phyloP scores from a whole-genome alignment of 2,888 invertebrate genomes.

The Apodemia duryi region DNA sequence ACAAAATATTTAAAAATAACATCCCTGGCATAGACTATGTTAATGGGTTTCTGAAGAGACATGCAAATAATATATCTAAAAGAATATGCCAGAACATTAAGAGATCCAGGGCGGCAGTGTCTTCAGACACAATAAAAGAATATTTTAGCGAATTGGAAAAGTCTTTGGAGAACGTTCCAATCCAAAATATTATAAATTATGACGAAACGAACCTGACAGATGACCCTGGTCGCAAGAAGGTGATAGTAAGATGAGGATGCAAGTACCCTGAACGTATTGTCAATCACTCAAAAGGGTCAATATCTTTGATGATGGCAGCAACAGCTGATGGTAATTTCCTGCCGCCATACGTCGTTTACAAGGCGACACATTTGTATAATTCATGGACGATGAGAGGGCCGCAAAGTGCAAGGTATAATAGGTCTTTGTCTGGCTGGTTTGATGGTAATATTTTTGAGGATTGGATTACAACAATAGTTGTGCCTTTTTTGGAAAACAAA shows the following conservation, averaged over 20 bases:
- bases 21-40: conserved; percentile 26
- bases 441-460: conserved; percentile 20
- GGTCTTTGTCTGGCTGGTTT: conserved; percentile 47
- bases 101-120: conserved; percentile 24
- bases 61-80: conserved; percentile 23
- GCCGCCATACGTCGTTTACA: conserved; percentile 53
- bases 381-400: conserved; percentile 50
- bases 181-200: conserved; percentile 23
- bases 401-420: conserved; percentile 34
- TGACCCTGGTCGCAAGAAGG: conserved; percentile 32
- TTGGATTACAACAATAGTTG: not conserved
- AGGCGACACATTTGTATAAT: conserved; percentile 42
- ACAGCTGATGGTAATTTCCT: conserved; percentile 35
- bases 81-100: conserved; percentile 28
- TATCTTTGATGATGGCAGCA: conserved; percentile 45
- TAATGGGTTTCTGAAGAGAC: conserved; percentile 24
- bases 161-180: conserved; percentile 23
- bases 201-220: conserved; percentile 23
- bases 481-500: too few species aligned
- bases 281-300: conserved; percentile 37
- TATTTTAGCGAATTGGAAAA: conserved; percentile 24
- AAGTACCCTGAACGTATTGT: conserved; percentile 41
- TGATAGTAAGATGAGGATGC: conserved; percentile 33
- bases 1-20: conserved; percentile 25
- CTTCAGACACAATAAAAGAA: conserved; percentile 21